Percentiles rank a stretch among this genome's conserved stretches.
Evolutionary conservation across 2,888 invertebrate species (phyloP).

Genomic region (Lepas anatifera): DNA sequence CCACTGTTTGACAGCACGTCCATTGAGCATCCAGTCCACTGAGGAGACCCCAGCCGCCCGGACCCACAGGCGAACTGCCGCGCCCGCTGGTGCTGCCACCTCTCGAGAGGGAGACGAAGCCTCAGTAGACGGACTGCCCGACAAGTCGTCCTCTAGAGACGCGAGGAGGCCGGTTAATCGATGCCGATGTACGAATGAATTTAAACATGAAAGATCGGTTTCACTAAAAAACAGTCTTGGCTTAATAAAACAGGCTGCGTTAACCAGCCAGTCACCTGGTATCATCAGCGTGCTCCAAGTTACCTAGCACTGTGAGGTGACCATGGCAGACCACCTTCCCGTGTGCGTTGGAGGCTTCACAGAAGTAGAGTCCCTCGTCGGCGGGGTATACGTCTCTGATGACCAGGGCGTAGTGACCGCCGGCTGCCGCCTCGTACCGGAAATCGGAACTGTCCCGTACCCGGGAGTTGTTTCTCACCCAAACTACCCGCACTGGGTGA

Average conservation of each 20-base stretch:
- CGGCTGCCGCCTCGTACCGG: conserved; percentile 42
- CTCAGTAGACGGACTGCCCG: conserved; percentile 6
- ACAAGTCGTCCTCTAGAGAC: conserved; percentile 9
- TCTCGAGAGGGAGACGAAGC: conserved; percentile 13
- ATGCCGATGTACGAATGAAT: too few relatives aligned
- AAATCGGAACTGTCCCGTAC: conserved; percentile 49
- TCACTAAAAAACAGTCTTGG: too few relatives aligned
- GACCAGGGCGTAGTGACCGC: conserved; percentile 44
- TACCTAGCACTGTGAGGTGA: conserved; percentile 41
- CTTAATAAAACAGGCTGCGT: too few relatives aligned
- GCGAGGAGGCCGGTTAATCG: too few relatives aligned
- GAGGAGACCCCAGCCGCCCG: background rate
- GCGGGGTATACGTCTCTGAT: conserved; percentile 47
- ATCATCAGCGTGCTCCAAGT: too few relatives aligned
- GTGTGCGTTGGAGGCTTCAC: conserved; percentile 48
- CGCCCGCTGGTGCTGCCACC: conserved; percentile 16
- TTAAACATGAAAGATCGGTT: too few relatives aligned
- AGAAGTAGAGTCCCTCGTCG: conserved; percentile 54
- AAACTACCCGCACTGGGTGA: conserved; percentile 46
- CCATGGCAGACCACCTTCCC: conserved; percentile 47
- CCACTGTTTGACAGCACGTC: background rate
- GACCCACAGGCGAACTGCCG: conserved; percentile 9
- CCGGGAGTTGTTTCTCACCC: conserved; percentile 52
- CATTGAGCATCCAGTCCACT: background rate
- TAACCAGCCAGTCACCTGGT: too few relatives aligned